Percentiles rank a stretch among this genome's conserved stretches.
Conservation (phyloP, 2,113 vertebrate species). For the Cervus canadensis region DNA sequence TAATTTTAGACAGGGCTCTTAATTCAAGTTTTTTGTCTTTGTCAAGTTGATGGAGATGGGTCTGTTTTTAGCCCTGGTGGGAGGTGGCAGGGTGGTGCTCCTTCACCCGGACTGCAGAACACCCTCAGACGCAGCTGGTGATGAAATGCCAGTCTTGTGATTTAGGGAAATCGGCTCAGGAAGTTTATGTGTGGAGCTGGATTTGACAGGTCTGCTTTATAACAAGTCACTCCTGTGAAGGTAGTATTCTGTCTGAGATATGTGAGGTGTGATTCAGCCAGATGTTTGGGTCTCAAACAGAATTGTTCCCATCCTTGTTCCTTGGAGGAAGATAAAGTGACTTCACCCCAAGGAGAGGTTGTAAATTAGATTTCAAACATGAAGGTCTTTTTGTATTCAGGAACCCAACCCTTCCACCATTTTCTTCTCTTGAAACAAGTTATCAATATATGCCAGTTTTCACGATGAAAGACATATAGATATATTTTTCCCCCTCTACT, state of each 20-base stretch:
- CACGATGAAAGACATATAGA: accelerated
- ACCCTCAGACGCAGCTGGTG: neutral
- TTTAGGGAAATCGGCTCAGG: neutral
- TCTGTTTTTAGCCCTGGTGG: neutral
- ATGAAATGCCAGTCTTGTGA: neutral
- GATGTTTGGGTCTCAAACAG: neutral
- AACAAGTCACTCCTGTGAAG: accelerated
- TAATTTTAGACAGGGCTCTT: slow-evolving; percentile 68
- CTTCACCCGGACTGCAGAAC: neutral
- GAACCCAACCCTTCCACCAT: neutral
- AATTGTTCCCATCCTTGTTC: neutral
- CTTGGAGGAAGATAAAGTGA: neutral
- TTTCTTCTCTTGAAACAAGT: neutral
- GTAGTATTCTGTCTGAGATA: neutral
- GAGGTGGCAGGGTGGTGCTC: slow-evolving; percentile 12
- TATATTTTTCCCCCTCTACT: neutral
- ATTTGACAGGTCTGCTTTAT: neutral
- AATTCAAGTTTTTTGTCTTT: slow-evolving; percentile 59
- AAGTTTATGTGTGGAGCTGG: neutral
- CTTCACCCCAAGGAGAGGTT: neutral
- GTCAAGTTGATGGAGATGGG: slow-evolving; percentile 63
- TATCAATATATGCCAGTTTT: accelerated
- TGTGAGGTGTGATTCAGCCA: accelerated
- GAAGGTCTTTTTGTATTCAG: neutral
- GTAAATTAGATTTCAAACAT: neutral